Evolutionary conservation across 2,888 invertebrate genomes (phyloP).

Genomic region (Idaea aversata): DNA sequence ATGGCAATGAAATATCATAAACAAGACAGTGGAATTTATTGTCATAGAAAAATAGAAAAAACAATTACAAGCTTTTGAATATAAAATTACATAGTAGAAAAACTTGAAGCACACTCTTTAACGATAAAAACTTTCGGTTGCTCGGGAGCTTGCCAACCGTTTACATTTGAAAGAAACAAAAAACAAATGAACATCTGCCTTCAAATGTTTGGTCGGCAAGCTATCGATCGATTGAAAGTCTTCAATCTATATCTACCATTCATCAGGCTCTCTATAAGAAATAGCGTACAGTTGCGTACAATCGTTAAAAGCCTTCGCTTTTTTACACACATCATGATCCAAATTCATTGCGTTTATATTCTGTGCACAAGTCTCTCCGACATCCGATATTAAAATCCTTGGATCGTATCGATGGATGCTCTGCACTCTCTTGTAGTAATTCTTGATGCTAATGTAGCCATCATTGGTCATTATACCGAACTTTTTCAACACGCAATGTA

Average conservation of each 20-base stretch:
- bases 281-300: slow-evolving; percentile 72
- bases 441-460: slow-evolving; percentile 65
- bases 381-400: slow-evolving; percentile 70
- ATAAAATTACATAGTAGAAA: neutral
- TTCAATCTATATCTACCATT: slow-evolving; percentile 21
- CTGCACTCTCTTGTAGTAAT: slow-evolving; percentile 68
- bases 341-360: slow-evolving; percentile 72
- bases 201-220: neutral
- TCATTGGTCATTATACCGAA: slow-evolving; percentile 74
- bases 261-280: slow-evolving; percentile 55
- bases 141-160: too few relatives aligned
- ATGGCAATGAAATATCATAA: slow-evolving; percentile 32
- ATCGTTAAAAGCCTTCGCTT: slow-evolving; percentile 73
- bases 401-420: slow-evolving; percentile 72
- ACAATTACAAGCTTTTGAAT: neutral
- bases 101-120: neutral
- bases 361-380: slow-evolving; percentile 70
- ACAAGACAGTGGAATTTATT: slow-evolving; percentile 38
- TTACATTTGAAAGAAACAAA: neutral
- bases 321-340: slow-evolving; percentile 72
- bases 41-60: slow-evolving; percentile 28
- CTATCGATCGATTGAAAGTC: neutral
- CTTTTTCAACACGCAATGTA: slow-evolving; percentile 72
- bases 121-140: neutral
- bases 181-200: neutral